Evolutionary conservation across 2,797 vertebrate species (phyloP).

Genomic region (Streptopelia turtur): DNA sequence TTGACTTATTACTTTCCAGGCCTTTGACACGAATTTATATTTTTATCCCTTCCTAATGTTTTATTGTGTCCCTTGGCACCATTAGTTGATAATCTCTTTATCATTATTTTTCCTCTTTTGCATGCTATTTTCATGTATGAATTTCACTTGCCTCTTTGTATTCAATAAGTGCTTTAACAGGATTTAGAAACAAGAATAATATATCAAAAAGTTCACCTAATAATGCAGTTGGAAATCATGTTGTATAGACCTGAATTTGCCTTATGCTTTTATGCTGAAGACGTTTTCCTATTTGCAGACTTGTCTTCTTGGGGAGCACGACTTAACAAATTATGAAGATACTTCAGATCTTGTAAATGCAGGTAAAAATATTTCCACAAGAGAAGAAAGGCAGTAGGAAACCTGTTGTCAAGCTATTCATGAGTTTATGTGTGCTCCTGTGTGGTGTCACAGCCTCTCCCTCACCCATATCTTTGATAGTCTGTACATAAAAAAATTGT

Average conservation of each 20-base stretch:
- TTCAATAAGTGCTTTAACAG: background rate
- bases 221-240: background rate
- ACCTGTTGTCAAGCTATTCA: background rate
- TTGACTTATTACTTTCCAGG: background rate
- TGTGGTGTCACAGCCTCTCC: background rate
- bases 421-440: background rate
- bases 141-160: background rate
- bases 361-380: background rate
- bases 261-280: background rate
- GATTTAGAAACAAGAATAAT: background rate
- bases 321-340: background rate
- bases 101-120: background rate
- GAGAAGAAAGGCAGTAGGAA: background rate
- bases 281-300: background rate
- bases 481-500: background rate
- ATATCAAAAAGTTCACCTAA: background rate
- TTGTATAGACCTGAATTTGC: background rate
- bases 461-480: rapidly evolving
- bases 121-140: background rate
- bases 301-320: background rate
- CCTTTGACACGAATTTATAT: background rate
- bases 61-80: background rate
- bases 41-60: background rate
- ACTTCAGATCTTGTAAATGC: background rate
- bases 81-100: background rate